phyloP scores from a whole-genome alignment of 2,797 vertebrate species.

The Centroberyx gerrardi region DNA sequence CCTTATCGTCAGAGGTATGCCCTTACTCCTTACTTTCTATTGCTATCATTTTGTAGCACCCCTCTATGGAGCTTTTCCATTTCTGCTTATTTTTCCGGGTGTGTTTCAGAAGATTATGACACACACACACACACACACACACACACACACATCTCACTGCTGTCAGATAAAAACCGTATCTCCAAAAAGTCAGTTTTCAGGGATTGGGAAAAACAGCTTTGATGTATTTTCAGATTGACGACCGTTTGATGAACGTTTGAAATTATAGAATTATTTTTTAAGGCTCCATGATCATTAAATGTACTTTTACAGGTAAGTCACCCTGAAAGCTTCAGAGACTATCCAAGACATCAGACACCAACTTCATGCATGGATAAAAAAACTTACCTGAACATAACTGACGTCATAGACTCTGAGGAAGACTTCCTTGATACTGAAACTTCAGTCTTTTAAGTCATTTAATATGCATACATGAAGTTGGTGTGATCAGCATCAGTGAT shows the following conservation, averaged over 20 bases:
- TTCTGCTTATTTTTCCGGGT: constrained; percentile 15
- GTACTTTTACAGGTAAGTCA: constrained; percentile 16
- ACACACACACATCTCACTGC: constrained; percentile 28
- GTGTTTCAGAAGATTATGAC: constrained; percentile 7
- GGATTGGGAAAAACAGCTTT: constrained; percentile 19
- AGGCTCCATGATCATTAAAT: constrained; percentile 9
- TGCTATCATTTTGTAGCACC: constrained; percentile 42
- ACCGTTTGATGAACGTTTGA: background rate
- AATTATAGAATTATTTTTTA: constrained; percentile 27
- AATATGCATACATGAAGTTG: background rate
- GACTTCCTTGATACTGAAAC: constrained; percentile 9
- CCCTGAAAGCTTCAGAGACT: background rate
- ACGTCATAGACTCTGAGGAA: background rate
- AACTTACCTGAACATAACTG: background rate
- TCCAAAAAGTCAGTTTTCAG: constrained; percentile 17
- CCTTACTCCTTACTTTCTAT: constrained; percentile 32
- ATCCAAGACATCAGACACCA: constrained; percentile 28
- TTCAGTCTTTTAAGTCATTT: background rate
- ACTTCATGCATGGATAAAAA: constrained; percentile 17
- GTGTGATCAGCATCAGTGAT: background rate
- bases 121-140: too few relatives aligned
- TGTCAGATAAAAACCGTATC: constrained; percentile 37
- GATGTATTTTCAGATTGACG: constrained; percentile 17
- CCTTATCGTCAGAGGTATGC: constrained; percentile 91
- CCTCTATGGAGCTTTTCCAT: constrained; percentile 35